A percentile compares a stretch with the other conserved stretches of the same genome.
Conservation (phyloP, 2,797 vertebrate genomes). For the Eospalax fontanierii region DNA sequence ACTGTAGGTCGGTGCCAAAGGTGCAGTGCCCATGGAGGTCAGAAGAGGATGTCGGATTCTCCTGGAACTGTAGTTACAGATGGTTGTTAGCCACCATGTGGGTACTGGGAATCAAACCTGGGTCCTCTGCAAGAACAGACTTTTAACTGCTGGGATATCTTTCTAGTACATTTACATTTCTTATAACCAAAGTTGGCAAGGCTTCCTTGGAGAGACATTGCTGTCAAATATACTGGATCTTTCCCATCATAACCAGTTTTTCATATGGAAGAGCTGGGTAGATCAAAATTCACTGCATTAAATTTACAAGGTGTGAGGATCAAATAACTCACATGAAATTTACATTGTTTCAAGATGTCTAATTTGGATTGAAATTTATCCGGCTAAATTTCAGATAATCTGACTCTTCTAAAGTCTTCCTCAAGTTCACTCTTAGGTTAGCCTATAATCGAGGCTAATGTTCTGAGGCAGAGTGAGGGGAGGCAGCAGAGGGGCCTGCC, state of each 20-base stretch:
- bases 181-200: conserved; percentile 79
- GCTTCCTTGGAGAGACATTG: conserved; percentile 78
- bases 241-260: conserved; percentile 69
- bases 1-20: too few species aligned
- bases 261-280: conserved; percentile 84
- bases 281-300: conserved; percentile 87
- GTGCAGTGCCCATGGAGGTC: too few species aligned
- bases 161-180: too few species aligned
- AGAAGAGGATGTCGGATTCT: too few species aligned
- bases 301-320: conserved; percentile 89
- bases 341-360: conserved; percentile 89
- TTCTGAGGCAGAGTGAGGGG: conserved; percentile 85
- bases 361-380: conserved; percentile 89
- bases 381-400: conserved; percentile 89
- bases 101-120: too few species aligned
- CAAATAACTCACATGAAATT: conserved; percentile 89
- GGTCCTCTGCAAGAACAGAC: too few species aligned
- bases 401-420: conserved; percentile 86
- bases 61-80: too few species aligned
- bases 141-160: too few species aligned
- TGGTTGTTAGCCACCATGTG: too few species aligned
- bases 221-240: conserved; percentile 80
- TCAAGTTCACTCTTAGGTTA: conserved; percentile 86
- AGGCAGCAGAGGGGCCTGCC: conserved; percentile 63
- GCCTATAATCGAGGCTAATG: conserved; percentile 86